phyloP scores from a whole-genome alignment of 1,140 invertebrate genomes.

The Drosophila ananassae region DNA sequence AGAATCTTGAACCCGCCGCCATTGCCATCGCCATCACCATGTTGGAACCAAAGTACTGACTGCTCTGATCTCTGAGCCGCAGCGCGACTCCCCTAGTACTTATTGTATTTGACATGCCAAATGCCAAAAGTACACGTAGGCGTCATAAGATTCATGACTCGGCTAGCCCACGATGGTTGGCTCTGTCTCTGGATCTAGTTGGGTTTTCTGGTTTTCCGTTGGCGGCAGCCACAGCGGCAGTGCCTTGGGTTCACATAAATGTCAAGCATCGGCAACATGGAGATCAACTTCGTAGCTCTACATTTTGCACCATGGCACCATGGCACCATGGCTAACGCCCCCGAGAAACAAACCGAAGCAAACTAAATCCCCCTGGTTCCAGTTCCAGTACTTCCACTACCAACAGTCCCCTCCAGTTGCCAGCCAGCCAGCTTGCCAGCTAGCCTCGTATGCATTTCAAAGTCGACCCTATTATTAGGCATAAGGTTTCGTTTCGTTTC shows the following conservation, averaged over 20 bases:
- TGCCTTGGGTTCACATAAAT: constrained; percentile 76
- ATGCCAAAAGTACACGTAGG: constrained; percentile 82
- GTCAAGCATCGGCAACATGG: constrained; percentile 73
- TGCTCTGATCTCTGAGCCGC: constrained; percentile 24
- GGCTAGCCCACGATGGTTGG: constrained; percentile 55
- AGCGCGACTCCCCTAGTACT: constrained; percentile 51
- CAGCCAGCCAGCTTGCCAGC: neutral
- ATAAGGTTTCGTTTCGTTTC: constrained; percentile 66
- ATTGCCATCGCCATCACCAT: constrained; percentile 8
- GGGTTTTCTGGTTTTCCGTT: constrained; percentile 8
- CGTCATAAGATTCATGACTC: constrained; percentile 79
- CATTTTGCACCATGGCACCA: constrained; percentile 59
- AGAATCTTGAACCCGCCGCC: constrained; percentile 38
- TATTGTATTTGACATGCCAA: constrained; percentile 83
- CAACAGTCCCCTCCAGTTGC: neutral
- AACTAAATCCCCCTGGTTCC: neutral
- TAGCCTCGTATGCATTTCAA: constrained; percentile 70
- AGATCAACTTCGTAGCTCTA: constrained; percentile 69
- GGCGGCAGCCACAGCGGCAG: constrained; percentile 40
- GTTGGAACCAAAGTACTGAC: constrained; percentile 11
- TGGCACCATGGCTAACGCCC: constrained; percentile 63
- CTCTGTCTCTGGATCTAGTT: constrained; percentile 2
- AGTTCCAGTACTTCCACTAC: neutral
- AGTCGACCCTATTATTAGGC: constrained; percentile 81
- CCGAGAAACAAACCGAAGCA: constrained; percentile 30